Evolutionary conservation across 2,888 invertebrate species (phyloP).

Genomic region (Lysandra coridon): DNA sequence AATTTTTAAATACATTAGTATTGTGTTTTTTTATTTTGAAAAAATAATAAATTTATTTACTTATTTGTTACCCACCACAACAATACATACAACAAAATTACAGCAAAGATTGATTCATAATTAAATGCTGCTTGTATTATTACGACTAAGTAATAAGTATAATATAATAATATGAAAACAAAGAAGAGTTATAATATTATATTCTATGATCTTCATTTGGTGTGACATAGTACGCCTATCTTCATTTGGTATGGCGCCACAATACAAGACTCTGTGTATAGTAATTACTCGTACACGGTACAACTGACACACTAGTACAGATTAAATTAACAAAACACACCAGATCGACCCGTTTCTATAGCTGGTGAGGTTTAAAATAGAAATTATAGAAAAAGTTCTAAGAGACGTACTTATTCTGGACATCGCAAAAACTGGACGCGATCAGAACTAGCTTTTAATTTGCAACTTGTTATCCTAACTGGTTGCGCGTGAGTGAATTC

Average conservation of each 20-base stretch:
- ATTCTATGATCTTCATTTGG: no score
- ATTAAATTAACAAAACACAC: slow-evolving; percentile 29
- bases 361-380: slow-evolving; percentile 22
- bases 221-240: neutral
- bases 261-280: neutral
- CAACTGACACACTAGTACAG: slow-evolving; percentile 20
- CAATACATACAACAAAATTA: no score
- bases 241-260: slow-evolving; percentile 19
- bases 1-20: no score
- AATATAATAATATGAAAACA: no score
- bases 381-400: slow-evolving; percentile 24
- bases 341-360: slow-evolving; percentile 19
- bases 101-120: no score
- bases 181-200: no score
- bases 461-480: slow-evolving; percentile 7
- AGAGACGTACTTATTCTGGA: slow-evolving; percentile 32
- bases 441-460: slow-evolving; percentile 15
- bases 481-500: slow-evolving; percentile 28
- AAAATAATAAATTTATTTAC: no score
- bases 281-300: neutral
- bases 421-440: slow-evolving; percentile 35
- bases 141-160: no score
- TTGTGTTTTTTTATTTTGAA: no score
- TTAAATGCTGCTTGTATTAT: no score
- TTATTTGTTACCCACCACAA: no score